Conservation (phyloP, 2,888 invertebrate genomes). For the Melinopterus prodromus region DNA sequence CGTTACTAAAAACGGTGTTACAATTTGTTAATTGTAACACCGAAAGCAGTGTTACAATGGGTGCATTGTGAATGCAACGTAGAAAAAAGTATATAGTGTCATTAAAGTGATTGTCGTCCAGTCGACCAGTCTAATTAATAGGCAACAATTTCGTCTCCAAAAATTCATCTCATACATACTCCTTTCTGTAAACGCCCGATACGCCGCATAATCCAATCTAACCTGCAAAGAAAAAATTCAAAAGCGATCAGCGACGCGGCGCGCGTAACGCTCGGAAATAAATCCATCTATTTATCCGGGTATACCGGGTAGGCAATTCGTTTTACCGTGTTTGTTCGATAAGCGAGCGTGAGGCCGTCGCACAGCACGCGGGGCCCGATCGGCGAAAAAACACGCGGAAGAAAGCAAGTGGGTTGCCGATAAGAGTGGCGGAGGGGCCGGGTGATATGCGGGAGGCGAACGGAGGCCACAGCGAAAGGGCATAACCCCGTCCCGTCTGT, state of each 20-base stretch:
- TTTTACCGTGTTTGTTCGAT: neutral
- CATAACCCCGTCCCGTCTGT: conserved; percentile 4
- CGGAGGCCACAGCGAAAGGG: neutral
- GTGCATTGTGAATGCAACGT: no score
- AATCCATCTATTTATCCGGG: neutral
- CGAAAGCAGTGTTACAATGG: no score
- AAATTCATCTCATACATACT: no score
- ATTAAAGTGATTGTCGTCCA: no score
- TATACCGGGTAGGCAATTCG: neutral
- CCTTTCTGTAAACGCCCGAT: no score
- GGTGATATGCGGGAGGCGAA: neutral
- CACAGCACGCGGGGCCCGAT: neutral
- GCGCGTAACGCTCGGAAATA: neutral
- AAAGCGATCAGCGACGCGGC: neutral
- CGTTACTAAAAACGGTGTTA: no score
- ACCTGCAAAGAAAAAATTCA: no score
- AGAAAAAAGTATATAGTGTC: no score
- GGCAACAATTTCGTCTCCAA: no score
- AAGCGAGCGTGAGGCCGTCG: neutral
- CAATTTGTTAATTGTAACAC: no score
- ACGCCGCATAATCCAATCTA: no score
- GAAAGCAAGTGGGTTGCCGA: neutral
- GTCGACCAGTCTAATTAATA: no score
- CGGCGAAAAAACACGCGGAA: neutral
- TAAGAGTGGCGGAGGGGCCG: neutral